Evolutionary conservation across 2,797 vertebrate species (phyloP), one percentile per base, ranked within the genome.

Genomic region (Scyliorhinus canicula): DNA sequence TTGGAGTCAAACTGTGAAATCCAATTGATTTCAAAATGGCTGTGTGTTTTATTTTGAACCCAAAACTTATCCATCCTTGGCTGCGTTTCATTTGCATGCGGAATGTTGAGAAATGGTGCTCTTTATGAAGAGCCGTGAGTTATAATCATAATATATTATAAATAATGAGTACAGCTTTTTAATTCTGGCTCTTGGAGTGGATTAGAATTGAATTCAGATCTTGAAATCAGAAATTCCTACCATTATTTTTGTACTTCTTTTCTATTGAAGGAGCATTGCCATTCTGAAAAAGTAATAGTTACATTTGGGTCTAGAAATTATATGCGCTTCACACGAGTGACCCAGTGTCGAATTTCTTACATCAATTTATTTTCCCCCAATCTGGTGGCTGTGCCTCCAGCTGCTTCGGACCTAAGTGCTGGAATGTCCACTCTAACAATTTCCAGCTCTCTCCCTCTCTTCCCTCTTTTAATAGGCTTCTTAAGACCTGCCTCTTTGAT

Each of bases 1-100:
- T 94, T 16, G 16, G 19, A 67, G 67, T 94, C 67, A 31, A 55
- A 74, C 67, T n/a, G 47, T 71, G 65, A 94, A 65, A 71, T 74
- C 8, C 86, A 90, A 90, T 60, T 90, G 86, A 21, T 60, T n/a
- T 90, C 55, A 90, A 26, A 90, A n/a, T 90, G 86, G 40, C 93
- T 71, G 40, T 74, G 28, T 74, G 50, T 3, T 94, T 69, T 47
- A 71, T 35, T 94, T 94, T 47, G 50, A 94, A 94, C 7, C 21
- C 67, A 90, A 57, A 35, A 14, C 52, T 90, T 35, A 67, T 9
- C 50, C 50, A 40, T 26, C 40, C 44, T 19, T 88, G 57, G 47
- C 28, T 7, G 21, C 28, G 35, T 71, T 93, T 35, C 12, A 26
- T 71, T 93, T 71, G 44, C 67, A 31, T 71, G 67, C 50, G 71